Evolutionary conservation across 2,888 invertebrate species (phyloP), one percentile per base, ranked within the genome.

Genomic region (Drosophila mulleri): DNA sequence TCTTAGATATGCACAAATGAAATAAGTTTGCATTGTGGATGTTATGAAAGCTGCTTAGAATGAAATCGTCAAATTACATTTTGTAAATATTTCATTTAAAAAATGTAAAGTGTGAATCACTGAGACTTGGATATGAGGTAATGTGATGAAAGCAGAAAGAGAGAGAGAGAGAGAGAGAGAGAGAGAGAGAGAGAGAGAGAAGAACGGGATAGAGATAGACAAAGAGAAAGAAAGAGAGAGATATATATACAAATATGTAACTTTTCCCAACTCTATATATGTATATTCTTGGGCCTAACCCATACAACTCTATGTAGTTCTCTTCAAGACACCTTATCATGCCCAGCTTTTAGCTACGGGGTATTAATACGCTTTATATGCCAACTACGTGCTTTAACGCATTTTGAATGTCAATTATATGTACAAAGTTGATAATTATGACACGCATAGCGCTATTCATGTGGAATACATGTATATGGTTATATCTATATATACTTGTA

Each of bases 361-460:
- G 37, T 39, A 59, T 42, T 16, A 1, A 32, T 1, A 6, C 26
- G 5, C 23, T 57, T 48, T 6, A 48, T 39, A 68, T 69, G 41
- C 58, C 35, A 9, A 20, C 47, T 35, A 41, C 47, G 35, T 56
- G 58, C 69, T 26, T 47, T 3, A 26, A 18, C 57, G 67, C 39
- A 23, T 12, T 18, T 41, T 5, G 67, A 54, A 67, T 67, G 16
- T n/a, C 2, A 68, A 68, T 26, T 54, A 54, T 26, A n/a, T 39
- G 35, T 12, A 16, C 16, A n/a, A 54, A 18, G 18, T 6, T 48
- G 47, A 48, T 39, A 29, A 12, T 56, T 68, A 35, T 56, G 67
- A 20, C 11, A 56, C 14, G 29, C 29, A n/a, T 45, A 45, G 23
- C 12, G 5, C n/a, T 11, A 12, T 50, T 41, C 4, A 48, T 35